These are phyloP conservation scores for Pseudococcus viburni DNA, from an alignment of 2,888 invertebrate species.

Conservation along the genomic window DNA sequence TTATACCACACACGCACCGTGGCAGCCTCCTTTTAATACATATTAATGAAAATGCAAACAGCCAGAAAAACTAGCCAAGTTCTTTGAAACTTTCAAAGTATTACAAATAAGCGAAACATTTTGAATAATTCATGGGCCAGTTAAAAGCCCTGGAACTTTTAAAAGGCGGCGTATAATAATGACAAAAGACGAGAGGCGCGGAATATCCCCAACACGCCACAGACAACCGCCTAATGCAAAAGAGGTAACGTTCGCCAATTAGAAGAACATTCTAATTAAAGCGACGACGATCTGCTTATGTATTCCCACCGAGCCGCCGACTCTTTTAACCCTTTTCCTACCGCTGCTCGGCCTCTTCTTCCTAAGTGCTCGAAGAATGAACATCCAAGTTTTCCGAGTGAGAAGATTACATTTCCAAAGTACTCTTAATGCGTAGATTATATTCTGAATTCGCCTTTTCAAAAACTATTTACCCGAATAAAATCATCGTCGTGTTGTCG, in stretches of 20 bases:
- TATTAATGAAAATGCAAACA: slow-evolving; percentile 62
- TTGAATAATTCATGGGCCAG: slow-evolving; percentile 63
- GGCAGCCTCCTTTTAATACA: slow-evolving; percentile 53
- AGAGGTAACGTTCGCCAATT: slow-evolving; percentile 60
- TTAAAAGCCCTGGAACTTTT: slow-evolving; percentile 63
- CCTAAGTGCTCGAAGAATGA: slow-evolving; percentile 36
- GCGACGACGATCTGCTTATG: slow-evolving; percentile 59
- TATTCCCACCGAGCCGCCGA: slow-evolving; percentile 52
- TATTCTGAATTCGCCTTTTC: slow-evolving; percentile 53
- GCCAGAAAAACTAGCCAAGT: slow-evolving; percentile 61
- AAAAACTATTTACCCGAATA: slow-evolving; percentile 46
- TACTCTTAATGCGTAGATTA: slow-evolving; percentile 55
- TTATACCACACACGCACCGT: not conserved
- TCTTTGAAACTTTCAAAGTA: slow-evolving; percentile 54
- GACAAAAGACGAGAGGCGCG: slow-evolving; percentile 52
- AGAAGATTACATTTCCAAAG: slow-evolving; percentile 57
- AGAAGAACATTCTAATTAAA: slow-evolving; percentile 62
- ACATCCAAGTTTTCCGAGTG: slow-evolving; percentile 53
- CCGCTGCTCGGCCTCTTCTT: not conserved
- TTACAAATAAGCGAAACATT: slow-evolving; percentile 60
- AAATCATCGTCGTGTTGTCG: slow-evolving; percentile 14
- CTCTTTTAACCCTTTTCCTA: slow-evolving; percentile 55
- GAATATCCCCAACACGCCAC: slow-evolving; percentile 56
- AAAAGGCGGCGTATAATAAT: slow-evolving; percentile 59
- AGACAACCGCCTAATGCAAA: slow-evolving; percentile 60